Base-by-base conservation (phyloP, 2,888 invertebrate genomes). In the Meloe dianella region DNA sequence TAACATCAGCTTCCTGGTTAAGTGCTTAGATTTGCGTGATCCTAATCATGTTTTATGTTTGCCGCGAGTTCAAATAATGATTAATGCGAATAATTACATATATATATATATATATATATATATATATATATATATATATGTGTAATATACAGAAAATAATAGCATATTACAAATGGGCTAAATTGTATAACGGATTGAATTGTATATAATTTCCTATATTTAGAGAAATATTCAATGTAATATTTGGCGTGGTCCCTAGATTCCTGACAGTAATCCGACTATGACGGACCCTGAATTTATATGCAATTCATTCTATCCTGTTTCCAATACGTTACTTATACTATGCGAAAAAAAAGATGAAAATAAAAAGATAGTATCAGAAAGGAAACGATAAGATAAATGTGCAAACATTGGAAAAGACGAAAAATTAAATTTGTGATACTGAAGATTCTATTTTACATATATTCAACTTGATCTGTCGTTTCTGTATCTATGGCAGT, bases 401-500 rank as follows among this genome's bases (percentile, higher is more conserved):
- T 73, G 73, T 73, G 73, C 73, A 72, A 74, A 74, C 68, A 74
- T 72, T 73, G 69, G 69, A 67, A n/a, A 72, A 70, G 69, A 70
- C 67, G 68, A 67, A 67, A 70, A 73, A 74, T 74, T 73, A 73
- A 74, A 74, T 74, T 74, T 54, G 54, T 10, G 12, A 54, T 24
- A 54, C 2, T 71, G 67, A 71, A 70, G 70, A 67, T 65, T 67
- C 73, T 71, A 72, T 71, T 74, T 74, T 71, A 71, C 73, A 74
- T 73, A 72, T 38, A n/a, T n/a, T n/a, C 73, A 70, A 69, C 64
- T 69, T n/a, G 67, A 61, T 64, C 29, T 32, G 58, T n/a, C 57
- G 29, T 30, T 12, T 22, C 57, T 58, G 58, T 58, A 35, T n/a
- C n/a, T 41, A 9, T 38, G 17, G 38, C 10, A 41, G 3, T 38